Evolutionary conservation across 1,140 invertebrate genomes (phyloP).

Genomic region (Nylanderia fulva): DNA sequence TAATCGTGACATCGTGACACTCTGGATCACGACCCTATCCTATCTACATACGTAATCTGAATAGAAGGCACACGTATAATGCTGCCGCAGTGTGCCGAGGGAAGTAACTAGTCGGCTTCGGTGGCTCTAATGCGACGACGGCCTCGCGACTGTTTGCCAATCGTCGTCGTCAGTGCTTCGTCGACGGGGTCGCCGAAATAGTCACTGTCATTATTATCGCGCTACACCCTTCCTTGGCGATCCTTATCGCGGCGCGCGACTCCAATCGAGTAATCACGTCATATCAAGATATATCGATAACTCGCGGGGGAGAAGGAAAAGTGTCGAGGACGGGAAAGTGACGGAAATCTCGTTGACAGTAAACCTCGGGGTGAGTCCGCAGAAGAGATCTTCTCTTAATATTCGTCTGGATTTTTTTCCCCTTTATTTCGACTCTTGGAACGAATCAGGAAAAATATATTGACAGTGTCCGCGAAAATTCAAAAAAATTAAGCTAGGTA

Average conservation of each 20-base stretch:
- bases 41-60: no score
- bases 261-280: conserved; percentile 2
- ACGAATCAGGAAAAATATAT: no score
- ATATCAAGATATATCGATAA: conserved; percentile 27
- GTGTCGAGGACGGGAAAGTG: background rate
- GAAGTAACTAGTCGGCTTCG: conserved; percentile 56
- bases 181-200: conserved; percentile 14
- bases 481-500: background rate
- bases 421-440: no score
- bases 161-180: conserved; percentile 20
- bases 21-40: conserved; percentile 15
- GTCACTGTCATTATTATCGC: background rate
- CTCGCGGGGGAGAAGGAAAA: background rate
- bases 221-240: conserved; percentile 2
- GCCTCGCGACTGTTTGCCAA: conserved; percentile 20
- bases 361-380: conserved; percentile 26
- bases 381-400: background rate
- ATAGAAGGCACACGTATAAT: conserved; percentile 38
- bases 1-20: background rate
- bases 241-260: background rate
- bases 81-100: conserved; percentile 50
- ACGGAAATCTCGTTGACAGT: background rate
- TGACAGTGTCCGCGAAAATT: no score
- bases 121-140: conserved; percentile 44
- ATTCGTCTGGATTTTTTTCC: background rate